Base-by-base conservation (phyloP, 1,140 invertebrate genomes). In the Drosophila pachea region DNA sequence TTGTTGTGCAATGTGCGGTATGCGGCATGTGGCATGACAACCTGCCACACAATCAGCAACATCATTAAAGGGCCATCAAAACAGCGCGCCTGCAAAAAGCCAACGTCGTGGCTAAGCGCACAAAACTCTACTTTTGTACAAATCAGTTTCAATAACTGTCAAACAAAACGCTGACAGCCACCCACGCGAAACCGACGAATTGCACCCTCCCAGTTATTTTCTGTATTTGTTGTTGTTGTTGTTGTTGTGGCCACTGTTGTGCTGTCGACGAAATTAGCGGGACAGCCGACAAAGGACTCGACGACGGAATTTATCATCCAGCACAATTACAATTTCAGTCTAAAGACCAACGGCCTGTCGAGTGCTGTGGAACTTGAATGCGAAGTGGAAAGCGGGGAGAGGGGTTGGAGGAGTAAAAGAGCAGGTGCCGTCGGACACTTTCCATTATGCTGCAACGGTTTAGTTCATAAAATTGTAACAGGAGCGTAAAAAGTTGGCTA, bases 141-240 rank as follows among this genome's bases (percentile, higher is more conserved):
- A 68, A 68, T 77, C 72, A 52, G 52, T 64, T 82, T 78, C 79
- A 84, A 83, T 81, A 83, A 81, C 65, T 78, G 74, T 74, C 71
- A 78, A 74, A 68, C 60, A 79, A 67, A 72, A 73, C 55, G 68
- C 68, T 65, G 49, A 63, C 59, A 63, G 0, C 52, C n/a, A 29
- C 16, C 53, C 7, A 22, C 22, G 22, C 22, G 22, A 22, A 22
- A 22, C 32, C 36, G 36, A 43, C 35, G 2, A 36, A 9, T 33
- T 60, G 31, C 0, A 33, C 16, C 8, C 29, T 14, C 9, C 22
- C 8, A 4, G 22, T 22, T 22, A 22, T 22, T 5, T 38, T 32
- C 50, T 42, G 42, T 43, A 55, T 31, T 36, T 36, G 59, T 50
- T 63, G 58, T 38, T 38, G 33, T 36, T 31, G 0, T 40, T 40